Base-by-base conservation (phyloP, 2,888 invertebrate species). In the Tuberolachnus salignus region DNA sequence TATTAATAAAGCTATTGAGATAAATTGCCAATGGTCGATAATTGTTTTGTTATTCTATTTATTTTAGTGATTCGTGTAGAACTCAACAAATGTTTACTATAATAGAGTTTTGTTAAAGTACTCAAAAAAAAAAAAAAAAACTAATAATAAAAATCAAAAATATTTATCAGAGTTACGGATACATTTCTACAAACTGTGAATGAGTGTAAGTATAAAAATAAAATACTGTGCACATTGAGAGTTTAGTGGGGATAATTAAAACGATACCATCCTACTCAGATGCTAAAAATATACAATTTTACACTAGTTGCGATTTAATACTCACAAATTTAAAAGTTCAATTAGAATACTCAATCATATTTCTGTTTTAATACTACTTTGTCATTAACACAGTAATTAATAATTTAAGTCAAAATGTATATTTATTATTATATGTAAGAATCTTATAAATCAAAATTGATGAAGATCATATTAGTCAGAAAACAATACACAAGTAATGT, bases 201-300 rank as follows among this genome's bases (percentile, higher is more conserved):
- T 55, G 66, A 78, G 59, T 78, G 49, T 64, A 46, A 59, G 63
- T 53, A 53, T 78, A 67, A 57, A 67, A 78, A 78, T 67, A 67
- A 78, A 78, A 67, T 64, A n/a, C n/a, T 78, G 57, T 59, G 6
- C 19, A 59, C 34, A 51, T 59, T 49, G 34, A 34, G 4, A 51
- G 57, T 21, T 21, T 59, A 69, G 75, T 49, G 75, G 75, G 75
- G 75, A 73, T 57, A 69, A 59, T 59, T 63, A 73, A 34, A 53
- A 26, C 4, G 42, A 67, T 51, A 78, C 75, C 57, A 59, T 67
- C 67, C 75, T 13, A 78, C 75, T 67, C 42, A 42, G 4, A 57
- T 66, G 74, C 74, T 75, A 75, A 66, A 75, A 75, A 75, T 75
- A 75, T 66, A 23, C 53, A 64, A 66, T 55, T 66, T 55, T 46